Conservation (phyloP, 2,888 invertebrate genomes). For the Agrochola litura region DNA sequence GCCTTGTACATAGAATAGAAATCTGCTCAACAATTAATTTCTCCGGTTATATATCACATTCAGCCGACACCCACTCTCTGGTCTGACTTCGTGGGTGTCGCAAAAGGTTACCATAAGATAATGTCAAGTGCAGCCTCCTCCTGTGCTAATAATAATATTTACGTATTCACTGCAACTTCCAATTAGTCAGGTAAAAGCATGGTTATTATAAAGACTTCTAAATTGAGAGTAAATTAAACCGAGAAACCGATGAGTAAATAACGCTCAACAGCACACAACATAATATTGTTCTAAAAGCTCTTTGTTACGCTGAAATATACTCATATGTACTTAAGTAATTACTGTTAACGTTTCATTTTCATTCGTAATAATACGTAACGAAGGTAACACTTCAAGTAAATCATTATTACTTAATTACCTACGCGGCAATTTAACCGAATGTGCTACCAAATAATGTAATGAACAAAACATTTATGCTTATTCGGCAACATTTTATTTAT, state of each 20-base stretch:
- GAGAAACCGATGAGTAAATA: slow-evolving; percentile 23
- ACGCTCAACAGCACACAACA: slow-evolving; percentile 17
- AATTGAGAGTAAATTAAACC: slow-evolving; percentile 32
- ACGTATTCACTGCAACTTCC: not conserved
- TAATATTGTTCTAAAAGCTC: slow-evolving; percentile 36
- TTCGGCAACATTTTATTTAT: not conserved
- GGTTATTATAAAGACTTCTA: slow-evolving; percentile 6
- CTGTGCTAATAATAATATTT: not conserved
- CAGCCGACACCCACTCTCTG: not conserved
- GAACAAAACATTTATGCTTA: slow-evolving; percentile 13
- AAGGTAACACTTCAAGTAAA: slow-evolving; percentile 37
- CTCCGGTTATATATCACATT: not conserved
- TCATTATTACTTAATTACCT: slow-evolving; percentile 41
- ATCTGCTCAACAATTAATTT: not conserved
- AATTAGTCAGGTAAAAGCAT: slow-evolving; percentile 5
- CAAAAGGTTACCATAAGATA: slow-evolving; percentile 9
- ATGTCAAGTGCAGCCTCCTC: not conserved
- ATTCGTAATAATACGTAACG: slow-evolving; percentile 29
- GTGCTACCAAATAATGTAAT: slow-evolving; percentile 13
- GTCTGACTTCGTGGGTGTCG: slow-evolving; percentile 4
- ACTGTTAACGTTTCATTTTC: slow-evolving; percentile 35
- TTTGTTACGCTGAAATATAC: slow-evolving; percentile 19
- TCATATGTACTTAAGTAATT: slow-evolving; percentile 34
- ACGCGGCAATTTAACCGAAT: slow-evolving; percentile 25
- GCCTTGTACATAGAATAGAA: no score